These are phyloP conservation scores for Amblyjoppa proteus DNA, from an alignment of 2,888 invertebrate species.

Conservation along the genomic window DNA sequence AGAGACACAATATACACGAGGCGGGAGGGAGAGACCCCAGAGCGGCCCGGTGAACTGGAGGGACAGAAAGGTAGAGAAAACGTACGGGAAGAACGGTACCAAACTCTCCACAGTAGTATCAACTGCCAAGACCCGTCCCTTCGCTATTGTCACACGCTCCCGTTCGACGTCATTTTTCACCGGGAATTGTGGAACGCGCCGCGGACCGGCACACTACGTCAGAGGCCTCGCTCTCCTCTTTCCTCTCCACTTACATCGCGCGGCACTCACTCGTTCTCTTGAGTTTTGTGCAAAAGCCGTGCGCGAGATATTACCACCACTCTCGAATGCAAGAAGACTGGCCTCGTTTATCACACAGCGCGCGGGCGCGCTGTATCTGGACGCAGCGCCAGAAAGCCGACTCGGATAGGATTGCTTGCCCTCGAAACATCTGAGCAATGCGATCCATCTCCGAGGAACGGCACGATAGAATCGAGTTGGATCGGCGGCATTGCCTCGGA, in stretches of 20 bases:
- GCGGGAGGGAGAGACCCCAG: neutral
- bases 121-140: constrained; percentile 64
- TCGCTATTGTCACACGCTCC: constrained; percentile 70
- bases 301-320: constrained; percentile 55
- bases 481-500: neutral
- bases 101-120: constrained; percentile 55
- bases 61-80: constrained; percentile 52
- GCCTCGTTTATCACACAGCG: constrained; percentile 56
- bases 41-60: constrained; percentile 44
- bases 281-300: constrained; percentile 56
- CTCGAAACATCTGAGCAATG: constrained; percentile 18
- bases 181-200: constrained; percentile 57
- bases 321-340: constrained; percentile 53
- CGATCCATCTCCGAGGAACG: neutral
- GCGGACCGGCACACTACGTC: constrained; percentile 49
- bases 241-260: constrained; percentile 19
- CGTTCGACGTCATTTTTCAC: constrained; percentile 72
- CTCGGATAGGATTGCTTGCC: constrained; percentile 28
- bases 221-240: constrained; percentile 37
- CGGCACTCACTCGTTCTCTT: constrained; percentile 40
- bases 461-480: neutral
- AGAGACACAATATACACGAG: constrained; percentile 55
- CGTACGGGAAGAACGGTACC: constrained; percentile 45
- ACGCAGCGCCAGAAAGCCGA: constrained; percentile 6
- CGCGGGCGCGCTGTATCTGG: constrained; percentile 21